Evolutionary conservation across 1,140 invertebrate species (phyloP).

Genomic region (Ridgeia piscesae): DNA sequence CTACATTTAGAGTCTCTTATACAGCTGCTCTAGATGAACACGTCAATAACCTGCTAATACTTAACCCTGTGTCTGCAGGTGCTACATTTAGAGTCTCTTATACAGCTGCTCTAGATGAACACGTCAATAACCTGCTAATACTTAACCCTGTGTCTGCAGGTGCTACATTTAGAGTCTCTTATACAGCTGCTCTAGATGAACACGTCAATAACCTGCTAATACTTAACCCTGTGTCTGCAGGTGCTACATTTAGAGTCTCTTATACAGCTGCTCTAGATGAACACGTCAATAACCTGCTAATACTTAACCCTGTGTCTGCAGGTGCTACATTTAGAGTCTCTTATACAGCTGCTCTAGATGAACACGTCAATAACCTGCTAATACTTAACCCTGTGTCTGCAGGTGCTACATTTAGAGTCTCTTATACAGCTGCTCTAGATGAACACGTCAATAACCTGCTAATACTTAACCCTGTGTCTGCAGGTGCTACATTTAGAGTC

Average conservation of each 20-base stretch:
- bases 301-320: constrained; percentile 21
- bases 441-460: constrained; percentile 28
- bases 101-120: constrained; percentile 52
- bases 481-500: constrained; percentile 50
- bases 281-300: background rate
- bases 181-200: background rate
- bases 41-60: background rate
- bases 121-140: background rate
- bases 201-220: background rate
- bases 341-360: background rate
- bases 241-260: constrained; percentile 46
- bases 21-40: background rate
- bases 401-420: constrained; percentile 50
- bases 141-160: constrained; percentile 32
- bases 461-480: background rate
- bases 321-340: constrained; percentile 48
- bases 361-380: background rate
- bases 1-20: constrained; percentile 41
- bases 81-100: constrained; percentile 46
- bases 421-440: constrained; percentile 51
- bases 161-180: constrained; percentile 44
- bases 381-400: background rate
- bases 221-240: constrained; percentile 29
- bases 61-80: constrained; percentile 36
- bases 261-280: background rate